Evolutionary conservation across 2,888 invertebrate species (phyloP), one percentile per base, ranked within the genome.

Genomic region (Branchinecta sandiegonensis): DNA sequence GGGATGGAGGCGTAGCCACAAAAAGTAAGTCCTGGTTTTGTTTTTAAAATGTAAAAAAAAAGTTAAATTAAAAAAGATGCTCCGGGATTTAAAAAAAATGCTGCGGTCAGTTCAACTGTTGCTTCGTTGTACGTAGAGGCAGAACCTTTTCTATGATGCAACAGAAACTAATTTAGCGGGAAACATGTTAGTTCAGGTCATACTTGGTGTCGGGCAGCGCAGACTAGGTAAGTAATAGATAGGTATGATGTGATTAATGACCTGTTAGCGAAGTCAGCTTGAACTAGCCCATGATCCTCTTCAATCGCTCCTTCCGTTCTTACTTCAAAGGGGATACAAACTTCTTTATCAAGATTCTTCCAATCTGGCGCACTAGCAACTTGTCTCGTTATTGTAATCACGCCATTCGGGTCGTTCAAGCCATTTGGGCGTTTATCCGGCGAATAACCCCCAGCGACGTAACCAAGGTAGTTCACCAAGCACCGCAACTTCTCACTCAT

Each of bases 341-440:
- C 14, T 56, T 56, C 56, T 8, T 8, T 56, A n/a, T 56, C 8
- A n/a, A 56, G n/a, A 56, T 8, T 14, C n/a, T 14, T 56, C 56
- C 56, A 56, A 56, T 56, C 14, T 56, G 56, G 56, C 14, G n/a
- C 56, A 14, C 14, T 14, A 56, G 8, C 56, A 56, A 9, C 56
- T 56, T 56, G 56, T 56, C 56, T 56, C 14, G 56, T 56, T 56
- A 56, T 56, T 8, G 56, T 56, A n/a, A 56, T 14, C 56, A 56
- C 56, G 8, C 56, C 56, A 14, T 14, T 14, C n/a, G 56, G 56
- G 56, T n/a, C 56, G 56, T 56, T 56, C n/a, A 14, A n/a, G 14
- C n/a, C n/a, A n/a, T 8, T 8, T 6, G 7, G 6, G n/a, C 56
- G n/a, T 56, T 56, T 14, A 7, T 14, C 56, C n/a, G 7, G 9